These are phyloP conservation scores for Calephelis virginiensis DNA, from an alignment of 1,140 invertebrate species.

Conservation along the genomic window DNA sequence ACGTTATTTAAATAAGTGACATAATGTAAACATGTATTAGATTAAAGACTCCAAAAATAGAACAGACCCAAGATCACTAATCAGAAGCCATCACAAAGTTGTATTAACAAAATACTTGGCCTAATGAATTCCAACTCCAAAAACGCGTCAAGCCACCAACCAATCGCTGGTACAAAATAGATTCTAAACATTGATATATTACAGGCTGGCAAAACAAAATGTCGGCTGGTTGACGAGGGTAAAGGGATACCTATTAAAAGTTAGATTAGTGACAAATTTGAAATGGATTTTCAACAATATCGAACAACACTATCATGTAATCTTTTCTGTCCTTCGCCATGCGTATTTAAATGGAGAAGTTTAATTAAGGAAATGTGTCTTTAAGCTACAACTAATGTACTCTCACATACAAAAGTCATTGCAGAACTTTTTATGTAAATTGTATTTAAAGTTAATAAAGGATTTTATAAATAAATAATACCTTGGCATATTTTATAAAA, in stretches of 20 bases:
- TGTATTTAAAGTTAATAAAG: too few species aligned
- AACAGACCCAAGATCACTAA: not conserved
- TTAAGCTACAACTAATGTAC: not conserved
- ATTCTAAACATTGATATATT: conserved; percentile 23
- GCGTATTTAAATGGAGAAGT: not conserved
- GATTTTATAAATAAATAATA: too few species aligned
- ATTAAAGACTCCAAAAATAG: not conserved
- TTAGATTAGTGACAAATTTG: conserved; percentile 22
- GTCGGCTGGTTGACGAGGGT: conserved; percentile 20
- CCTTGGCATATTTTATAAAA: too few species aligned
- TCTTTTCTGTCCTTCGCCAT: conserved; percentile 11
- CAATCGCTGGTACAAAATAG: conserved; percentile 14
- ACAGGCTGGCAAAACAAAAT: conserved; percentile 19
- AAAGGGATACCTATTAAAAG: conserved; percentile 17
- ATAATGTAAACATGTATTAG: too few species aligned
- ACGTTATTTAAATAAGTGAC: too few species aligned
- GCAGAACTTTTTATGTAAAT: too few species aligned
- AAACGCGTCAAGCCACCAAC: not conserved
- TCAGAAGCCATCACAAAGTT: conserved; percentile 9
- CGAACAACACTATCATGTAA: conserved; percentile 3
- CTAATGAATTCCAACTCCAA: conserved; percentile 13
- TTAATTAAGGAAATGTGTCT: conserved; percentile 10
- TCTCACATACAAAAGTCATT: too few species aligned
- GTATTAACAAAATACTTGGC: conserved; percentile 15
- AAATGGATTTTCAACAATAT: conserved; percentile 20